These are phyloP conservation scores for Coregonus sp. DNA, from an alignment of 2,797 vertebrate genomes.

Conservation along the genomic window DNA sequence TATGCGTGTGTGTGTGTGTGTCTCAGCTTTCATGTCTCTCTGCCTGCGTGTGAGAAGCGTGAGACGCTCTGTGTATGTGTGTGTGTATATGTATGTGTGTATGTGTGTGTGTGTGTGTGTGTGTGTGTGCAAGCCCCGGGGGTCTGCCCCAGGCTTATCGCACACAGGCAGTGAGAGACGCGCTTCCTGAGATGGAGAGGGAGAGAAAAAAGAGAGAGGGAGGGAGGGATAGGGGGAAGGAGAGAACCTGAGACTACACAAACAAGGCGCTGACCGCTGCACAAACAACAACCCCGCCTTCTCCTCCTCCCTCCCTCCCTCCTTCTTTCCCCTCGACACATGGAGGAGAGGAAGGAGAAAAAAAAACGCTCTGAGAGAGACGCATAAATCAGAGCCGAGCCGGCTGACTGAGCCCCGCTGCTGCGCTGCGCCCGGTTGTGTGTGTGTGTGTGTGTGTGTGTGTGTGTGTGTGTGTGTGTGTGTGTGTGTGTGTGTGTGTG, in stretches of 20 bases:
- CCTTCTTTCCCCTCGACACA: constrained; percentile 25
- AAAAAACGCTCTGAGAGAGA: constrained; percentile 66
- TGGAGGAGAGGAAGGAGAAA: constrained; percentile 2
- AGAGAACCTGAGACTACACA: constrained; percentile 72
- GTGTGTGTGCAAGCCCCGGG: no score
- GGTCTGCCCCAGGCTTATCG: constrained; percentile 70
- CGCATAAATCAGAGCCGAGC: constrained; percentile 77
- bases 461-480: constrained; percentile 1
- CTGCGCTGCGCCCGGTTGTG: constrained; percentile 50
- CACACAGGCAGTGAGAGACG: constrained; percentile 76
- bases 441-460: not conserved
- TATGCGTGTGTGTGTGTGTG: not conserved
- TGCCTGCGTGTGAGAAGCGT: constrained; percentile 58
- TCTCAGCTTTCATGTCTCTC: constrained; percentile 58
- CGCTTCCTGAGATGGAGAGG: constrained; percentile 72
- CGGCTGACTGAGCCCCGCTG: constrained; percentile 74
- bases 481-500: constrained; percentile 1
- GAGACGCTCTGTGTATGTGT: constrained; percentile 3
- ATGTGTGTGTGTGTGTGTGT: constrained; percentile 45
- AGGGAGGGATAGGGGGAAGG: constrained; percentile 68
- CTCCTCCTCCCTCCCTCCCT: not conserved
- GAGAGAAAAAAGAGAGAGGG: constrained; percentile 61
- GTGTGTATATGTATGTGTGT: constrained; percentile 48
- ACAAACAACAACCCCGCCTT: constrained; percentile 25
- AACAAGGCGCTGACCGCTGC: constrained; percentile 70